phyloP scores from a whole-genome alignment of 2,888 invertebrate genomes.

The Nephrotoma flavescens region DNA sequence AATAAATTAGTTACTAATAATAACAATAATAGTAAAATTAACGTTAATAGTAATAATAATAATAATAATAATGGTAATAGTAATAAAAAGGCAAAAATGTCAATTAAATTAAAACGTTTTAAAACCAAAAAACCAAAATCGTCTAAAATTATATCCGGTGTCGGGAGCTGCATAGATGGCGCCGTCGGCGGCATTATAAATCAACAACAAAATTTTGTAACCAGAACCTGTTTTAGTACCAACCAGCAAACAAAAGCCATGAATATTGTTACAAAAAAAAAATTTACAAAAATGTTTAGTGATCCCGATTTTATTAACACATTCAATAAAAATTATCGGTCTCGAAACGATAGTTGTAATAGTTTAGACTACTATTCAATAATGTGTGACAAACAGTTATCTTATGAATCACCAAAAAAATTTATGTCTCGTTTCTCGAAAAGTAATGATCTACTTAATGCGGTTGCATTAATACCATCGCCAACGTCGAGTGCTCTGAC shows the following conservation, averaged over 20 bases:
- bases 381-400: conserved; percentile 26
- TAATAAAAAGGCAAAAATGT: not conserved
- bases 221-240: not conserved
- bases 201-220: not conserved
- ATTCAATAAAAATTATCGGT: conserved; percentile 16
- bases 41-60: not conserved
- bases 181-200: not conserved
- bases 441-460: not conserved
- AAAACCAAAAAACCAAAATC: not conserved
- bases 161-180: not conserved
- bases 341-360: not conserved
- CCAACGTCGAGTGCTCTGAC: not conserved
- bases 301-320: conserved; percentile 24
- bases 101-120: not conserved
- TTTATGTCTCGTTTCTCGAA: conserved; percentile 14
- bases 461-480: not conserved
- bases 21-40: not conserved
- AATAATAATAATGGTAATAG: not conserved
- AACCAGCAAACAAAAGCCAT: not conserved
- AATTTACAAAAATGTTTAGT: conserved; percentile 18
- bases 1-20: not conserved
- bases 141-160: not conserved
- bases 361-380: conserved; percentile 21
- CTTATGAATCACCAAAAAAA: conserved; percentile 24
- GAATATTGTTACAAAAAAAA: not conserved